These are phyloP conservation scores for Scolopax rusticola DNA, from an alignment of 2,797 vertebrate species.

Conservation along the genomic window DNA sequence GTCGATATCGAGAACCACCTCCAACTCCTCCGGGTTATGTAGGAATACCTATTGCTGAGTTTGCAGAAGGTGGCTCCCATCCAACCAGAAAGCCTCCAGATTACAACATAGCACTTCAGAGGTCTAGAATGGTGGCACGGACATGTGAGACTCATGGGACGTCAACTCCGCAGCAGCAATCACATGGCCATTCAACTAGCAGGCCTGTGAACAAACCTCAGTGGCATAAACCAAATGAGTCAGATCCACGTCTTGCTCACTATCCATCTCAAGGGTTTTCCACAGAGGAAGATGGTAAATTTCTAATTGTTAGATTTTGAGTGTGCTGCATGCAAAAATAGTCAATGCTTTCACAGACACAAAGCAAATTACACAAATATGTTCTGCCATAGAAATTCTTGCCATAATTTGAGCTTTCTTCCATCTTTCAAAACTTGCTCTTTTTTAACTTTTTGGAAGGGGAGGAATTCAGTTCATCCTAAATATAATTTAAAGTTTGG, in stretches of 20 bases:
- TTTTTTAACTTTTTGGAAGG: not conserved
- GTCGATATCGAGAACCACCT: constrained; percentile 94
- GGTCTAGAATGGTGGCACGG: constrained; percentile 94
- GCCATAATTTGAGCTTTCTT: not conserved
- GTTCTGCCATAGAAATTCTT: not conserved
- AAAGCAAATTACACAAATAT: not conserved
- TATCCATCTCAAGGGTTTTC: constrained; percentile 87
- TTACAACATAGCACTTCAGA: constrained; percentile 96
- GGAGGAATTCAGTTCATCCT: not conserved
- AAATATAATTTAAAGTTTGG: not conserved
- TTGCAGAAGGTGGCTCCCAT: constrained; percentile 86
- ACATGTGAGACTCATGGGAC: constrained; percentile 84
- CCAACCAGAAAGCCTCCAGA: constrained; percentile 92
- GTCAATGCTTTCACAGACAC: not conserved
- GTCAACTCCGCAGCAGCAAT: constrained; percentile 74
- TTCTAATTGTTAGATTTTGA: constrained; percentile 34
- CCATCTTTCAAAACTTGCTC: not conserved
- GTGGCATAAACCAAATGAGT: constrained; percentile 84
- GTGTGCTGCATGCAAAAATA: not conserved
- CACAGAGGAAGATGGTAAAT: constrained; percentile 87
- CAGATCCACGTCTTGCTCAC: constrained; percentile 82
- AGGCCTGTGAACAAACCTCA: constrained; percentile 80
- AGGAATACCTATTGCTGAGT: constrained; percentile 93
- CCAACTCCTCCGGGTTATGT: constrained; percentile 97
- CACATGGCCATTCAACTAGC: constrained; percentile 67